These are phyloP conservation scores for Lepas anatifera DNA, from an alignment of 2,888 invertebrate species.

Conservation along the genomic window DNA sequence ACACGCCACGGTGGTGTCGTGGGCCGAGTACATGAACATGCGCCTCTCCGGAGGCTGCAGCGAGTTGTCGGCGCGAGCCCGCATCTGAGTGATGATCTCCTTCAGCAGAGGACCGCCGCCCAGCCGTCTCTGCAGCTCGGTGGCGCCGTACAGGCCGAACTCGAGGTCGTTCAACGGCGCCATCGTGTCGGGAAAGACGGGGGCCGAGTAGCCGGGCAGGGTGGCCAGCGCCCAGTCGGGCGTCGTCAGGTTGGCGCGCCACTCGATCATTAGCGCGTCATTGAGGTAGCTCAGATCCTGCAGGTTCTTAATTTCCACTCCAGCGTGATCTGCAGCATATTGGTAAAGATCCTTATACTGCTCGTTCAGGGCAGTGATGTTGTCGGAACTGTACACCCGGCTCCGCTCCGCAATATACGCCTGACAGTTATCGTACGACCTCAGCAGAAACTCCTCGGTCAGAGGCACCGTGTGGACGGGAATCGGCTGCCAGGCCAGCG, in stretches of 20 bases:
- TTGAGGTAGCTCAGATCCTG: constrained; percentile 48
- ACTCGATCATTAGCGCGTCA: constrained; percentile 40
- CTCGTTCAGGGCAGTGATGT: constrained; percentile 43
- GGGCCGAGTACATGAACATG: constrained; percentile 60
- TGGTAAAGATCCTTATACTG: constrained; percentile 49
- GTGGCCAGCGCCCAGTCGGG: constrained; percentile 58
- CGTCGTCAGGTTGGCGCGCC: constrained; percentile 49
- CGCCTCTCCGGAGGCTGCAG: constrained; percentile 42
- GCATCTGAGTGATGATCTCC: constrained; percentile 52
- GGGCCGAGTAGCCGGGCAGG: constrained; percentile 42
- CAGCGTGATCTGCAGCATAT: constrained; percentile 51
- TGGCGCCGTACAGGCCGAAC: constrained; percentile 48
- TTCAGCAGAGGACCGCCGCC: constrained; percentile 45
- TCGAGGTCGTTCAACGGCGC: constrained; percentile 48
- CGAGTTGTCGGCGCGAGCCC: constrained; percentile 35
- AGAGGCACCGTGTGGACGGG: constrained; percentile 67
- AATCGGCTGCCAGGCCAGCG: constrained; percentile 65
- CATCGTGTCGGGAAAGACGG: constrained; percentile 32
- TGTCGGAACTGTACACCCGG: constrained; percentile 40
- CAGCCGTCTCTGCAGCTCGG: constrained; percentile 37
- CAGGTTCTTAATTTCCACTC: constrained; percentile 44
- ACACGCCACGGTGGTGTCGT: constrained; percentile 66
- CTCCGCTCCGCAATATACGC: constrained; percentile 47
- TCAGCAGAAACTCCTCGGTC: constrained; percentile 48
- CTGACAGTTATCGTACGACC: constrained; percentile 51